Percentiles rank a stretch among this genome's conserved stretches.
Conservation (phyloP, 2,797 vertebrate species). For the Leptoclinus maculatus region DNA sequence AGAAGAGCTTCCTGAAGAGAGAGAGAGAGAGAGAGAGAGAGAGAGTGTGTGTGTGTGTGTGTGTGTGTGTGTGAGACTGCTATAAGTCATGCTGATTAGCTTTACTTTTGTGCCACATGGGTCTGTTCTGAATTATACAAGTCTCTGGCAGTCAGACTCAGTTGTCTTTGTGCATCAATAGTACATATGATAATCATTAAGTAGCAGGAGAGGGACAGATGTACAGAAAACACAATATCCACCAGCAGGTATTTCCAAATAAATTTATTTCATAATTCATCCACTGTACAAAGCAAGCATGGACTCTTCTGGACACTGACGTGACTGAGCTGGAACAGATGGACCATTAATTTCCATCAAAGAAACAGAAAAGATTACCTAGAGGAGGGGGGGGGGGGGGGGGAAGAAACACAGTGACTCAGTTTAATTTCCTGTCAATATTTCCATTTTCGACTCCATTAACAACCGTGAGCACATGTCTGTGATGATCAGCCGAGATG, state of each 20-base stretch:
- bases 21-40: too few relatives aligned
- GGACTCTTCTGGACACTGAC: constrained; percentile 75
- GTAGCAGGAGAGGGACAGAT: neutral
- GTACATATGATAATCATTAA: neutral
- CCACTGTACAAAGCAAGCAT: constrained; percentile 87
- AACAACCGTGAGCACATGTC: neutral
- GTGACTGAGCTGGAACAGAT: constrained; percentile 67
- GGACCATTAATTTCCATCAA: constrained; percentile 53
- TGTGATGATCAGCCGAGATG: neutral
- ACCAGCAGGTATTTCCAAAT: constrained; percentile 79
- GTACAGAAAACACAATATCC: constrained; percentile 4
- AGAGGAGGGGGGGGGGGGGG: neutral
- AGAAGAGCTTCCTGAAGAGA: constrained; percentile 3
- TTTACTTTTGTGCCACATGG: neutral
- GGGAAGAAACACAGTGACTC: neutral
- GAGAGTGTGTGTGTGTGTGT: too few relatives aligned
- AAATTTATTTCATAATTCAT: constrained; percentile 86
- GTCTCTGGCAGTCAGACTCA: neutral
- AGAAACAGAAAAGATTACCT: constrained; percentile 67
- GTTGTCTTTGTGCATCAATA: neutral
- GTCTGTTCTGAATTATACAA: neutral
- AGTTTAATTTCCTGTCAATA: neutral
- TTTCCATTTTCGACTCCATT: neutral
- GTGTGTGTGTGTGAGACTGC: neutral
- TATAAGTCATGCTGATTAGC: neutral